These are phyloP conservation scores for Pristionchus exspectatus DNA, from an alignment of 2,888 invertebrate genomes.

Conservation along the genomic window DNA sequence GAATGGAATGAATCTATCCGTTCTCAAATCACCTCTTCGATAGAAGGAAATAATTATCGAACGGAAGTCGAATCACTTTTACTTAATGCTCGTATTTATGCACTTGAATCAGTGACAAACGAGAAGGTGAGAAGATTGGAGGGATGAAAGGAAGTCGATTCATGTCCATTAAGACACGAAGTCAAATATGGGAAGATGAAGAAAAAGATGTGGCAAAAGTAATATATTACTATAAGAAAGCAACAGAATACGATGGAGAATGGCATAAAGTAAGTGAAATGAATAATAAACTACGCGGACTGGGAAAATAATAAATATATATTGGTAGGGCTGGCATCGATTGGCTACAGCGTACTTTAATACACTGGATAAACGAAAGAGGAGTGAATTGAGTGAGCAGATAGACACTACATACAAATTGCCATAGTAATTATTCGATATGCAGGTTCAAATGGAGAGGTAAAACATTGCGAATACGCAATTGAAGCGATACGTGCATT, in stretches of 20 bases:
- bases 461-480: constrained; percentile 56
- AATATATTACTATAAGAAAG: constrained; percentile 86
- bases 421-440: not conserved
- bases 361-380: not conserved
- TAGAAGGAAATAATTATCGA: too few relatives aligned
- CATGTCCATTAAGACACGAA: not conserved
- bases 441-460: too few relatives aligned
- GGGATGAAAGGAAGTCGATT: not conserved
- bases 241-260: constrained; percentile 88
- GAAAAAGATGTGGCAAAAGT: constrained; percentile 78
- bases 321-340: constrained; percentile 91
- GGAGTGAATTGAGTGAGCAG: not conserved
- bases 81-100: too few relatives aligned
- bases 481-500: constrained; percentile 67
- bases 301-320: too few relatives aligned
- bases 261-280: constrained; percentile 85
- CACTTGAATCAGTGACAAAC: too few relatives aligned
- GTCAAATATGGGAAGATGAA: not conserved
- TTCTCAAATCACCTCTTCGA: too few relatives aligned
- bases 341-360: constrained; percentile 96
- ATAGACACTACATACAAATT: not conserved
- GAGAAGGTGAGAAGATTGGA: too few relatives aligned
- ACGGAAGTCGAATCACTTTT: too few relatives aligned
- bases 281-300: not conserved
- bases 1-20: constrained; percentile 85